Evolutionary conservation across 30 jellyfish, hydroid and myxozoan species (phyloP).

Genomic region (Aurelia coerulea): DNA sequence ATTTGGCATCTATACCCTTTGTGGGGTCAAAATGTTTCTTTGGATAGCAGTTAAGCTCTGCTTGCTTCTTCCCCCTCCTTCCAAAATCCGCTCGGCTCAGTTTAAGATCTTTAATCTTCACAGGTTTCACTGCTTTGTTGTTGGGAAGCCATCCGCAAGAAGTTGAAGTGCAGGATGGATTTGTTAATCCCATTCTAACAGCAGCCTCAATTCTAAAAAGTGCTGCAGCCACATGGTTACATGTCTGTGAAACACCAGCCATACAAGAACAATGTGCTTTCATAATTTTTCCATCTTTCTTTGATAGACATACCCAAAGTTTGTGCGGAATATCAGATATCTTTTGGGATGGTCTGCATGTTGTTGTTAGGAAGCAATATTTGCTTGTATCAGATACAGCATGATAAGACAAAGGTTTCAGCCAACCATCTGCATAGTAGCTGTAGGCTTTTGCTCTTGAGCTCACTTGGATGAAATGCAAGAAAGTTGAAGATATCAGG

Average conservation of each 20-base stretch:
- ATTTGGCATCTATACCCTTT: background rate
- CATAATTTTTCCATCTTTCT: slow-evolving; percentile 5
- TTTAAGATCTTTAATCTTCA: slow-evolving; percentile 33
- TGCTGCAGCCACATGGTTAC: slow-evolving; percentile 32
- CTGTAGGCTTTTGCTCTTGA: slow-evolving; percentile 27
- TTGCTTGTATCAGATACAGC: background rate
- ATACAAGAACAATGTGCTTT: slow-evolving; percentile 32
- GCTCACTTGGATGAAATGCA: slow-evolving; percentile 32
- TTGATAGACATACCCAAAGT: slow-evolving; percentile 25
- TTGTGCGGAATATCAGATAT: slow-evolving; percentile 14
- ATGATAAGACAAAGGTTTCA: background rate
- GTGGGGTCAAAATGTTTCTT: slow-evolving; percentile 29
- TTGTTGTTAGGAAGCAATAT: slow-evolving; percentile 11
- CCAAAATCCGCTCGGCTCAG: slow-evolving; percentile 30
- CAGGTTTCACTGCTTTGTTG: slow-evolving; percentile 19
- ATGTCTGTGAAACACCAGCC: slow-evolving; percentile 41
- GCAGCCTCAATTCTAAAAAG: slow-evolving; percentile 43
- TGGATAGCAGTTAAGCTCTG: slow-evolving; percentile 34
- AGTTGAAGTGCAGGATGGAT: slow-evolving; percentile 50
- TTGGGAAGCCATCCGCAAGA: slow-evolving; percentile 43
- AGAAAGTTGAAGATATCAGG: slow-evolving; percentile 41
- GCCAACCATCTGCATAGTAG: slow-evolving; percentile 26
- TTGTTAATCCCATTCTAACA: slow-evolving; percentile 26
- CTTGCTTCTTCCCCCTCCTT: slow-evolving; percentile 3
- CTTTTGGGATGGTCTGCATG: slow-evolving; percentile 28